These are phyloP conservation scores for Agrotis ipsilon DNA, from an alignment of 2,888 invertebrate species.

Conservation along the genomic window DNA sequence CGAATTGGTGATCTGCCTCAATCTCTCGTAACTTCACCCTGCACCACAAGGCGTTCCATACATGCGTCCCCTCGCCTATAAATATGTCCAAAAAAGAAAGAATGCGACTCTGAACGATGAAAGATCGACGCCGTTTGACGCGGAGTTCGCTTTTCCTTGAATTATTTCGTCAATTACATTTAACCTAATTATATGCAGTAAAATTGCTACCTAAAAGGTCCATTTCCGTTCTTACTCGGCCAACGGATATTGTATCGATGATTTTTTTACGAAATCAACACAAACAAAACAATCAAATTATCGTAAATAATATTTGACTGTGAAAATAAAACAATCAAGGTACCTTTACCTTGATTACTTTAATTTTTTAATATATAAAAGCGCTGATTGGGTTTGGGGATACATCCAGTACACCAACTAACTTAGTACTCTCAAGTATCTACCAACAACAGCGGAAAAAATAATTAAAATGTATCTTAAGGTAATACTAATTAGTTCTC, in stretches of 20 bases:
- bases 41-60: no score
- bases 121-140: no score
- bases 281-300: conserved; percentile 36
- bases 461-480: conserved; percentile 18
- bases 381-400: neutral
- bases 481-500: conserved; percentile 7
- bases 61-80: no score
- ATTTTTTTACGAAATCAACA: conserved; percentile 31
- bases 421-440: conserved; percentile 10
- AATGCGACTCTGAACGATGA: no score
- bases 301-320: conserved; percentile 52
- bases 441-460: neutral
- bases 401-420: conserved; percentile 28
- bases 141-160: no score
- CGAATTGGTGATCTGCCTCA: no score
- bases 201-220: neutral
- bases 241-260: neutral
- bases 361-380: conserved; percentile 19
- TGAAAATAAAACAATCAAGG: conserved; percentile 32
- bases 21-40: no score
- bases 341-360: conserved; percentile 28
- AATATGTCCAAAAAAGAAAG: no score
- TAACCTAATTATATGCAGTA: neutral
- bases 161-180: no score
- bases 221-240: conserved; percentile 12